phyloP scores from a whole-genome alignment of 1,140 invertebrate genomes.

The Meloidogyne chitwoodi region DNA sequence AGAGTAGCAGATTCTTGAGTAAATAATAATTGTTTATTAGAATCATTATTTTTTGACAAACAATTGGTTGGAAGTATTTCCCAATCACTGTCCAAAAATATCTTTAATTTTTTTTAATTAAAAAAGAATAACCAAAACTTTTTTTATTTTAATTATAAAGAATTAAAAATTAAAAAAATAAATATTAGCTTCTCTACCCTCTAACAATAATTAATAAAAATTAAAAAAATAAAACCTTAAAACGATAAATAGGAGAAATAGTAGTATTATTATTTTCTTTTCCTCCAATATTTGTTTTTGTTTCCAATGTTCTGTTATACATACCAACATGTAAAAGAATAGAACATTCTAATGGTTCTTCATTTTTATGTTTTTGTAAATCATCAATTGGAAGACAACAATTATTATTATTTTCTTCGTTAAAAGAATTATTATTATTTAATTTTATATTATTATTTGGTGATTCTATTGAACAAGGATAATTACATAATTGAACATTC shows the following conservation, averaged over 20 bases:
- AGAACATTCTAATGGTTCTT: conserved; percentile 25
- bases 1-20: conserved; percentile 38
- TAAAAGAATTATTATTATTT: too few species aligned
- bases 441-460: too few species aligned
- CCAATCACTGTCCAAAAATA: conserved; percentile 47
- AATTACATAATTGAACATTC: conserved; percentile 21
- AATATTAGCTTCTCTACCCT: too few species aligned
- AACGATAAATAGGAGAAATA: not conserved
- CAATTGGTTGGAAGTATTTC: conserved; percentile 10
- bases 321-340: conserved; percentile 41
- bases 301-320: conserved; percentile 28
- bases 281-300: not conserved
- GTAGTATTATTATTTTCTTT: not conserved
- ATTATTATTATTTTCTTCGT: not conserved
- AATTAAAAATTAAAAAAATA: too few species aligned
- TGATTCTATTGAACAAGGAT: conserved; percentile 2
- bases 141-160: too few species aligned
- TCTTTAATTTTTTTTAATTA: too few species aligned
- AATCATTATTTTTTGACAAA: not conserved
- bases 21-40: not conserved
- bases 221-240: not conserved
- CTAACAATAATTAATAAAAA: conserved; percentile 18
- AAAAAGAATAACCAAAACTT: too few species aligned
- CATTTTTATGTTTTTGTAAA: conserved; percentile 17
- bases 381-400: not conserved